These are phyloP conservation scores for Suncus etruscus DNA, from an alignment of 2,113 vertebrate genomes.

Conservation along the genomic window DNA sequence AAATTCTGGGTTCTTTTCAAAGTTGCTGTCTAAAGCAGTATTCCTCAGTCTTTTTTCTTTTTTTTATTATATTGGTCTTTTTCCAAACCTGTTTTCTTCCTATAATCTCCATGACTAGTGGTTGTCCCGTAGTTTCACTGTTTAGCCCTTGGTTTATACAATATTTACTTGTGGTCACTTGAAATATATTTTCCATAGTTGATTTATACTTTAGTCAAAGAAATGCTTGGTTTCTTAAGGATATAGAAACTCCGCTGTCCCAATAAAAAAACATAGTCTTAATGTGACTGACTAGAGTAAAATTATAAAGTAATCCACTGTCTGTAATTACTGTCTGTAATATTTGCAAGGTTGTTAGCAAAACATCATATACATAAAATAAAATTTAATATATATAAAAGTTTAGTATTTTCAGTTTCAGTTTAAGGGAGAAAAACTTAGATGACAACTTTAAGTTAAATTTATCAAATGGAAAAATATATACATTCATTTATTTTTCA, in stretches of 20 bases:
- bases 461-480: not conserved
- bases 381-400: not conserved
- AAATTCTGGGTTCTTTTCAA: too few species aligned
- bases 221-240: not conserved
- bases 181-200: not conserved
- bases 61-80: too few species aligned
- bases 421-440: constrained; percentile 2
- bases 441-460: not conserved
- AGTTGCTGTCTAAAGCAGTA: too few species aligned
- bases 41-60: too few species aligned
- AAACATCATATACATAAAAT: not conserved
- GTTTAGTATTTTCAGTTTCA: not conserved
- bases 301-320: not conserved
- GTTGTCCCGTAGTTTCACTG: not conserved
- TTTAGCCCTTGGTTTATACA: not conserved
- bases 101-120: too few species aligned
- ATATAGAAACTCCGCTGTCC: not conserved
- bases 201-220: not conserved
- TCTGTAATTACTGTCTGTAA: not conserved
- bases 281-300: not conserved
- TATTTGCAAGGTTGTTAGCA: not conserved
- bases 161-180: not conserved
- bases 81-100: too few species aligned
- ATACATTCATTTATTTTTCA: not conserved
- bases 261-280: not conserved